These are phyloP conservation scores for Oplegnathus fasciatus DNA, from an alignment of 2,113 vertebrate genomes.

Conservation along the genomic window DNA sequence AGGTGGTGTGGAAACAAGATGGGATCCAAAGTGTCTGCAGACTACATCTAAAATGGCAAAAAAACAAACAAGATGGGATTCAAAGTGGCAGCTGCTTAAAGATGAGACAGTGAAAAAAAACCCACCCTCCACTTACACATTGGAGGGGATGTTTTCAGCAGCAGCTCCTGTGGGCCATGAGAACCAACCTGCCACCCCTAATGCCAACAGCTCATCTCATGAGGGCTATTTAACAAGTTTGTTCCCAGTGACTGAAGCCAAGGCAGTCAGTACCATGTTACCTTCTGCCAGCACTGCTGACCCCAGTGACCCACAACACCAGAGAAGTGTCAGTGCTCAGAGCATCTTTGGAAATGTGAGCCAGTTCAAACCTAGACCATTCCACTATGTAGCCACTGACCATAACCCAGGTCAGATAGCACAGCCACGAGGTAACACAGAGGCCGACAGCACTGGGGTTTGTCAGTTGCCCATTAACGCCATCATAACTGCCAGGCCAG, in stretches of 20 bases:
- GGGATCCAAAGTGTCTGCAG: not conserved
- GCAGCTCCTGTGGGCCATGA: not conserved
- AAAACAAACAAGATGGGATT: not conserved
- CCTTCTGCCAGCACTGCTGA: not conserved
- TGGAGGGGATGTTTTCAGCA: not conserved
- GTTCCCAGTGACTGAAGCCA: not conserved
- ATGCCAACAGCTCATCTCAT: not conserved
- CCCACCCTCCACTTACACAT: no score
- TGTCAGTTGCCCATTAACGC: slow-evolving; percentile 30
- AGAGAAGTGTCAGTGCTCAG: not conserved
- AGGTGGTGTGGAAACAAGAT: not conserved
- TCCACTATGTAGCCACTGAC: not conserved
- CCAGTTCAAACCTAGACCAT: not conserved
- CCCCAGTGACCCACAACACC: not conserved
- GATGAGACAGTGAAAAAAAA: not conserved
- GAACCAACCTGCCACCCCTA: not conserved
- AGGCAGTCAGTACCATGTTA: not conserved
- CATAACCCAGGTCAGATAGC: not conserved
- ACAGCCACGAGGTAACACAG: not conserved
- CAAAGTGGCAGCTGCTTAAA: not conserved
- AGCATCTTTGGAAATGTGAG: not conserved
- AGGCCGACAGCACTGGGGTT: not conserved
- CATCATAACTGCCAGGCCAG: not conserved
- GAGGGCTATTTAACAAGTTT: not conserved
- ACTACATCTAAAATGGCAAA: not conserved